Evolutionary conservation across 2,888 invertebrate species (phyloP).

Genomic region (Bombylius major): DNA sequence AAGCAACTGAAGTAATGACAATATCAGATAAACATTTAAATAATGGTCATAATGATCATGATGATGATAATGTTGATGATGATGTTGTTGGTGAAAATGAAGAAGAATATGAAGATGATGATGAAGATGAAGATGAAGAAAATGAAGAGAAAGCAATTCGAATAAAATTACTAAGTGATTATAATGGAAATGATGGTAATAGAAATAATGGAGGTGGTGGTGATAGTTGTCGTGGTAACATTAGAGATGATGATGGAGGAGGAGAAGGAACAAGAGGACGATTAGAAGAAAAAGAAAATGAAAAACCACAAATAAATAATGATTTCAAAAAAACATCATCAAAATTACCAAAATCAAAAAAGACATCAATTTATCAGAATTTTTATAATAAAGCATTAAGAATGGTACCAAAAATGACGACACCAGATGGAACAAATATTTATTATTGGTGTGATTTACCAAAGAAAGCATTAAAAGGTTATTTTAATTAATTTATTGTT

Average conservation of each 20-base stretch:
- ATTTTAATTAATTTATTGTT: constrained; percentile 14
- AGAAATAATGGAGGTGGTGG: constrained; percentile 14
- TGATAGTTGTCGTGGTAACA: no score
- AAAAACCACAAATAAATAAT: not conserved
- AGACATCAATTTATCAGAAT: constrained; percentile 17
- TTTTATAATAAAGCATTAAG: constrained; percentile 30
- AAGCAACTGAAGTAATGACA: constrained; percentile 2
- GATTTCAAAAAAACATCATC: constrained; percentile 8
- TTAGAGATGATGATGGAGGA: no score
- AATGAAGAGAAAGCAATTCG: constrained; percentile 9
- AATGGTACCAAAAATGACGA: constrained; percentile 60
- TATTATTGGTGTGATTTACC: constrained; percentile 81
- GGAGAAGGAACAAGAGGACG: no score
- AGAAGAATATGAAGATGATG: constrained; percentile 7
- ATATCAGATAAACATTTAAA: constrained; percentile 8
- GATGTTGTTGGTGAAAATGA: constrained; percentile 2
- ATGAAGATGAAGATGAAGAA: constrained; percentile 7
- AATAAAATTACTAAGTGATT: constrained; percentile 20
- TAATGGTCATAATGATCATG: constrained; percentile 5
- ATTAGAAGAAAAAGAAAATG: no score
- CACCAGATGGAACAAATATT: constrained; percentile 72
- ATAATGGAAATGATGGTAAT: constrained; percentile 26
- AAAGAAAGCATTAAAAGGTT: constrained; percentile 44
- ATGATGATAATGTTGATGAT: constrained; percentile 1
- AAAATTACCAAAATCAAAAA: constrained; percentile 23